Base-by-base conservation (phyloP, 2,888 invertebrate species). In the Malthinus seriepunctatus region DNA sequence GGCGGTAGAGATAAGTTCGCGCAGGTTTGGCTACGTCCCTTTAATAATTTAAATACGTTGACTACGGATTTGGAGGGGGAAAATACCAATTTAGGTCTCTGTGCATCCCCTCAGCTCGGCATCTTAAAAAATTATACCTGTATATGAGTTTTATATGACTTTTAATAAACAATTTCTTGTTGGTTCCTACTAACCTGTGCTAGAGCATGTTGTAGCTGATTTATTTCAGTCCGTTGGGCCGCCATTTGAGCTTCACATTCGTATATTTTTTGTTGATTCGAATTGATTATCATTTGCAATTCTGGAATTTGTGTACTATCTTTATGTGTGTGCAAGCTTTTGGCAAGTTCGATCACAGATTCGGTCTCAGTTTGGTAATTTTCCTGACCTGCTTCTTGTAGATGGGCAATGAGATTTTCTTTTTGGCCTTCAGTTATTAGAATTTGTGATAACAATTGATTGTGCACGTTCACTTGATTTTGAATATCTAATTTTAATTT, bases 381-480 rank as follows among this genome's bases (percentile, higher is more conserved):
- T 34, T 56, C 55, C 15, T 54, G 62, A 23, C 56, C 60, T 4
- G 60, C 56, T 31, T 35, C 60, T 49, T 67, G 59, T 45, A 71
- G 47, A 52, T 78, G 74, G 67, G 73, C 78, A 38, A 81, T 68
- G 63, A 77, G 75, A 49, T 73, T 65, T 67, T 78, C 80, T 73
- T 78, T 76, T 39, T 73, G 69, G 49, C 65, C 61, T 47, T 71
- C 69, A 6, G 69, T 69, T 34, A 73, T 54, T 54, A 62, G 63
- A 52, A 71, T 54, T 33, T 63, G 60, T 12, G 65, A 49, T 14
- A 69, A 56, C 11, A 69, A 62, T 14, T 68, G 65, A 34, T 54
- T 37, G 14, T 66, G 65, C 42, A 64, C 50, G 45, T 59, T 65
- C 48, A 63, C 66, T 23, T 67, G 65, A n/a, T 61, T 46, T 58